A percentile compares a stretch with the other conserved stretches of the same genome.
phyloP scores from a whole-genome alignment of 2,113 vertebrate species.

The Corythornis madagascariensis region DNA sequence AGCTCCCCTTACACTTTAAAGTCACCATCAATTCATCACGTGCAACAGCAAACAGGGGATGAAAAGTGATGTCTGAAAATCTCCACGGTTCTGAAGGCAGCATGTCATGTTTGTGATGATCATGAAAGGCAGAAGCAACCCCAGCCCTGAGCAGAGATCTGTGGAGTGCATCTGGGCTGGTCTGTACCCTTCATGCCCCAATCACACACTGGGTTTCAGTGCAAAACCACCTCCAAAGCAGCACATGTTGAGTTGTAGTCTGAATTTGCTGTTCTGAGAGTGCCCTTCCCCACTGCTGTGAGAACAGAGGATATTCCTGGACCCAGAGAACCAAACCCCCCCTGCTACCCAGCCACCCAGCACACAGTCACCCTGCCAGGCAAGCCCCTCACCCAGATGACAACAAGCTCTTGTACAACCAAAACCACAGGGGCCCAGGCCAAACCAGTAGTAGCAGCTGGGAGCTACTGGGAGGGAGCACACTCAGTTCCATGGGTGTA shows the following conservation, averaged over 20 bases:
- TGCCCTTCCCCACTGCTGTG: rapidly evolving
- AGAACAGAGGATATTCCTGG: background rate
- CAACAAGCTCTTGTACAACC: background rate
- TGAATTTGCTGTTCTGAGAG: background rate
- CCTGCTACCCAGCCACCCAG: rapidly evolving
- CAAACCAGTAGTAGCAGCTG: background rate
- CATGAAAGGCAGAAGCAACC: background rate
- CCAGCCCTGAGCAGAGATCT: background rate
- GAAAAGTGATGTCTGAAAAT: background rate
- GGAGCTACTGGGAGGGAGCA: background rate
- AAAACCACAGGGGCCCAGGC: background rate
- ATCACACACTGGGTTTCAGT: rapidly evolving
- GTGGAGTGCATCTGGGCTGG: rapidly evolving
- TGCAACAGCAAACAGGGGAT: background rate
- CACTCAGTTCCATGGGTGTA: background rate
- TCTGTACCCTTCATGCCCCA: background rate
- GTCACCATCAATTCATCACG: background rate
- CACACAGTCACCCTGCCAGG: background rate
- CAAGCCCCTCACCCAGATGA: background rate
- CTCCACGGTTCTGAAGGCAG: background rate
- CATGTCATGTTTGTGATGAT: rapidly evolving
- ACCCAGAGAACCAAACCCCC: no score
- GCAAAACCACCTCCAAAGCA: background rate
- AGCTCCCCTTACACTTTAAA: background rate
- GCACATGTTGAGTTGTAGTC: background rate